Evolutionary conservation across 1,140 invertebrate species (phyloP).

Genomic region (Asobara japonica): DNA sequence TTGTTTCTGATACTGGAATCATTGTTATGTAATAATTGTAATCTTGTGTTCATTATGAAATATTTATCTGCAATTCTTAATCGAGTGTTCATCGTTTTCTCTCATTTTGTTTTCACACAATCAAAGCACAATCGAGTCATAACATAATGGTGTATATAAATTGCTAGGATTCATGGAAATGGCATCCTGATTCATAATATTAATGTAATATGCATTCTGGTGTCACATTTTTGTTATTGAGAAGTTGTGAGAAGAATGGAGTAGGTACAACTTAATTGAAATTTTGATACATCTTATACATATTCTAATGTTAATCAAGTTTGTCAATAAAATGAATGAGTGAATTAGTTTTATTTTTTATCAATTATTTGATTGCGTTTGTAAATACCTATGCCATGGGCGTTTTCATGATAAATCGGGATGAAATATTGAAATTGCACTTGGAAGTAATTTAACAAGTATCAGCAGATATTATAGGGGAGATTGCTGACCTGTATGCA

Average conservation of each 20-base stretch:
- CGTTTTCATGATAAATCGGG: no score
- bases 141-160: conserved; percentile 2
- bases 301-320: background rate
- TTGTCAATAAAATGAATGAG: background rate
- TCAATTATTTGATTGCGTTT: no score
- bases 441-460: no score
- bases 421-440: no score
- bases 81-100: background rate
- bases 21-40: background rate
- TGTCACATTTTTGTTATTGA: background rate
- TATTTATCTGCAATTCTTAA: background rate
- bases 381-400: no score
- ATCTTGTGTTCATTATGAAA: background rate
- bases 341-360: background rate
- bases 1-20: background rate
- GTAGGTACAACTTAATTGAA: background rate
- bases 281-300: conserved; percentile 8
- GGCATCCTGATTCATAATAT: background rate
- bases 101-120: background rate
- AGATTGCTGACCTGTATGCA: no score
- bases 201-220: background rate
- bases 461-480: no score
- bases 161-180: background rate
- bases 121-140: conserved; percentile 13
- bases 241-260: background rate